phyloP scores from a whole-genome alignment of 2,888 invertebrate genomes.

The Drosophila percnosoma region DNA sequence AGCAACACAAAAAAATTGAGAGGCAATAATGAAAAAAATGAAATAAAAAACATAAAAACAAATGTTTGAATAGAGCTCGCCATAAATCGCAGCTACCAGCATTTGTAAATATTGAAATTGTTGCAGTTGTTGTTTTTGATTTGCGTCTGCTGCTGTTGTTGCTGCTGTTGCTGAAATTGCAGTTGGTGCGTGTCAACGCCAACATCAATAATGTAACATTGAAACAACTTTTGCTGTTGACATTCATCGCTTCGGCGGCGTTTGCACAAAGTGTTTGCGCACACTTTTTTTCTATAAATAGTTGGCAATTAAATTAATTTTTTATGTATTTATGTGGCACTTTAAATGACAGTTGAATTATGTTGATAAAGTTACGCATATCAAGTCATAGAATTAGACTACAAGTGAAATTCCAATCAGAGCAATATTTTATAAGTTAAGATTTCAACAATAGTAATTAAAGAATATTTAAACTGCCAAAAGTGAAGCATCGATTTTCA shows the following conservation, averaged over 20 bases:
- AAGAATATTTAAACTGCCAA: neutral
- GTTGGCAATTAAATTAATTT: slow-evolving; percentile 61
- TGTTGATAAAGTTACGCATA: slow-evolving; percentile 6
- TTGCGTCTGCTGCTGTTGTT: slow-evolving; percentile 7
- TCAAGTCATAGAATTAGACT: neutral
- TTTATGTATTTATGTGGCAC: slow-evolving; percentile 23
- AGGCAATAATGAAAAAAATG: slow-evolving; percentile 4
- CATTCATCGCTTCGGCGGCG: slow-evolving; percentile 64
- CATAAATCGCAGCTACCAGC: slow-evolving; percentile 28
- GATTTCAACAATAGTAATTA: no score
- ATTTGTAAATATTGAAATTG: slow-evolving; percentile 46
- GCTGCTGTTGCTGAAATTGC: slow-evolving; percentile 19
- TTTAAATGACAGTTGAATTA: slow-evolving; percentile 13
- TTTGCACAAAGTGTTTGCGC: slow-evolving; percentile 61
- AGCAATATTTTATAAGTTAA: neutral
- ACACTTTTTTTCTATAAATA: slow-evolving; percentile 46
- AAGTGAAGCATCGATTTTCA: neutral
- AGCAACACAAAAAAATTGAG: slow-evolving; percentile 30
- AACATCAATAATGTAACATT: slow-evolving; percentile 46
- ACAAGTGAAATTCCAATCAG: neutral
- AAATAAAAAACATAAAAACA: neutral
- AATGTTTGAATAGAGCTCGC: slow-evolving; percentile 2
- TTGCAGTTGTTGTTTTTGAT: slow-evolving; percentile 13
- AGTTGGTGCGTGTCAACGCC: slow-evolving; percentile 43
- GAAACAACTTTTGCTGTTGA: slow-evolving; percentile 59